phyloP scores from a whole-genome alignment of 1,140 invertebrate species.

The Tetramorium simillimum region DNA sequence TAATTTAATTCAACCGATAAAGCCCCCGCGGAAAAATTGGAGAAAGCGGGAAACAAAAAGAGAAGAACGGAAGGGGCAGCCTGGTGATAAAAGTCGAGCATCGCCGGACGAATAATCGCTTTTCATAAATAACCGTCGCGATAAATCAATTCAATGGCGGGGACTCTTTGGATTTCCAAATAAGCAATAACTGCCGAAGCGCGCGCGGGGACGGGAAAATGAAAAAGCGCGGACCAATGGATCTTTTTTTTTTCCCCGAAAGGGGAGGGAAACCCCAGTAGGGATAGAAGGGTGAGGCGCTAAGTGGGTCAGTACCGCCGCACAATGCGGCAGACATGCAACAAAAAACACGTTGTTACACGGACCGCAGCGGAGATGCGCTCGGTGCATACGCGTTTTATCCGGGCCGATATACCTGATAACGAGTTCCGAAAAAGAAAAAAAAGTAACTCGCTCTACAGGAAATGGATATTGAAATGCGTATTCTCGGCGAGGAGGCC shows the following conservation, averaged over 20 bases:
- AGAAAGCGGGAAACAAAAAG: not conserved
- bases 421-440: slow-evolving; percentile 68
- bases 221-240: slow-evolving; percentile 28
- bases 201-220: slow-evolving; percentile 27
- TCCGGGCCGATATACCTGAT: slow-evolving; percentile 63
- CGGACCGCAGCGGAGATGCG: slow-evolving; percentile 61
- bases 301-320: slow-evolving; percentile 64
- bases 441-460: slow-evolving; percentile 65
- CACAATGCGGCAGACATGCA: slow-evolving; percentile 41
- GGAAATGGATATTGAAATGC: slow-evolving; percentile 74
- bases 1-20: not conserved
- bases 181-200: slow-evolving; percentile 50
- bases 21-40: not conserved
- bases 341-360: slow-evolving; percentile 70
- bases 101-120: slow-evolving; percentile 42
- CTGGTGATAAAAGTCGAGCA: slow-evolving; percentile 37
- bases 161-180: slow-evolving; percentile 51
- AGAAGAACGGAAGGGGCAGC: not conserved
- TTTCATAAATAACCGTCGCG: slow-evolving; percentile 46
- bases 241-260: slow-evolving; percentile 24
- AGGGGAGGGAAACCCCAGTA: not conserved
- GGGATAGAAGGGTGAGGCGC: slow-evolving; percentile 32
- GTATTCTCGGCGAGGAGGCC: slow-evolving; percentile 64
- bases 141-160: slow-evolving; percentile 35
- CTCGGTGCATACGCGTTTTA: slow-evolving; percentile 56